A percentile compares a stretch with the other conserved stretches of the same genome.
These are phyloP conservation scores for Lycocorax pyrrhopterus DNA, from an alignment of 2,113 vertebrate genomes.

Conservation along the genomic window DNA sequence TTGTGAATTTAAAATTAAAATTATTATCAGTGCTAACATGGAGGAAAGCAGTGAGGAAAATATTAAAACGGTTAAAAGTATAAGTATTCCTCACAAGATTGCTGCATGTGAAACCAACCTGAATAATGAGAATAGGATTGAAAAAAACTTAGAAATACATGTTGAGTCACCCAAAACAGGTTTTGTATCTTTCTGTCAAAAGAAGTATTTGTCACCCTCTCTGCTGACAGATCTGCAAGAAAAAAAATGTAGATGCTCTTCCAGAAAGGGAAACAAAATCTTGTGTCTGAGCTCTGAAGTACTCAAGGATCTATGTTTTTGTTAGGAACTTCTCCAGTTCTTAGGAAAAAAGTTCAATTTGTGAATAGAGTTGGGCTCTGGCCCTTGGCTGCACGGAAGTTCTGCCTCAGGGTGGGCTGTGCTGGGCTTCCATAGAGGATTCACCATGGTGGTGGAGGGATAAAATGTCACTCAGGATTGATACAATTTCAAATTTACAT, in stretches of 20 bases:
- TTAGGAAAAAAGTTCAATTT: neutral
- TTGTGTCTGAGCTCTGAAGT: neutral
- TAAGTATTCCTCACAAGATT: neutral
- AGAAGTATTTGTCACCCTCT: neutral
- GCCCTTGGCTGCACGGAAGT: neutral
- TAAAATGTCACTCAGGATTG: neutral
- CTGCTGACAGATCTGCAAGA: neutral
- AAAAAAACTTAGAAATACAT: neutral
- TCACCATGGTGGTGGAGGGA: neutral
- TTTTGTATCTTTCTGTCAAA: neutral
- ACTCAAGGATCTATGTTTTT: neutral
- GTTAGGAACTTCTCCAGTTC: neutral
- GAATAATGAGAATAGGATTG: neutral
- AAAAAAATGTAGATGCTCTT: neutral
- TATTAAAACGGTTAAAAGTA: neutral
- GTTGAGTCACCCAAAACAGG: neutral
- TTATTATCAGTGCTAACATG: conserved; percentile 18
- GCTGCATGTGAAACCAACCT: neutral
- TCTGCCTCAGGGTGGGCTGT: neutral
- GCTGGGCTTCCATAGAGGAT: neutral
- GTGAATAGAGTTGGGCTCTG: neutral
- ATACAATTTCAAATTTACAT: neutral
- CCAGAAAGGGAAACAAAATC: neutral
- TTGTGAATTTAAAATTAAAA: conserved; percentile 53
- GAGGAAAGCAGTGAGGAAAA: neutral